These are phyloP conservation scores for Agonopterix subpropinquella DNA, from an alignment of 2,888 invertebrate genomes.

Conservation along the genomic window DNA sequence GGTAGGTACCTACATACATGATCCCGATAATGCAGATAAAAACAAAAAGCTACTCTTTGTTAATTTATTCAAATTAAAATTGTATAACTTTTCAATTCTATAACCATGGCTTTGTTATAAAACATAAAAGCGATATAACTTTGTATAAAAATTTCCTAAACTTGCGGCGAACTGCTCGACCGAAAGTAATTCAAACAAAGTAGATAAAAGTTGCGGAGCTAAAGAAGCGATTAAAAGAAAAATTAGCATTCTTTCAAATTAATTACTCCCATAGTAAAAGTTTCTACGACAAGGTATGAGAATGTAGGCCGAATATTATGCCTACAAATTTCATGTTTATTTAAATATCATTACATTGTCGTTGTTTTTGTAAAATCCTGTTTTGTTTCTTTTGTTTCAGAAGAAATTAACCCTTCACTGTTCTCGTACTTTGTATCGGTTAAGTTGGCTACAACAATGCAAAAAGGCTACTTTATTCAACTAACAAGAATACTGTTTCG, in stretches of 20 bases:
- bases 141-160: slow-evolving; percentile 43
- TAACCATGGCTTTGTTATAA: slow-evolving; percentile 31
- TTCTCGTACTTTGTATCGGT: too few relatives aligned
- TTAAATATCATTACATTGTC: slow-evolving; percentile 12
- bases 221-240: slow-evolving; percentile 72
- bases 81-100: not conserved
- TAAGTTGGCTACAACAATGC: too few relatives aligned
- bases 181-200: slow-evolving; percentile 72
- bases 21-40: too few relatives aligned
- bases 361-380: slow-evolving; percentile 6
- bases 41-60: too few relatives aligned
- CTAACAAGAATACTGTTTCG: too few relatives aligned
- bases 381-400: slow-evolving; percentile 7
- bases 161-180: slow-evolving; percentile 51
- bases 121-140: slow-evolving; percentile 38
- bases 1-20: too few relatives aligned
- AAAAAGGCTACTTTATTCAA: too few relatives aligned
- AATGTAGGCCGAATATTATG: slow-evolving; percentile 45
- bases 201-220: slow-evolving; percentile 70
- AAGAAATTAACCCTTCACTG: too few relatives aligned
- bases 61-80: too few relatives aligned
- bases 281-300: slow-evolving; percentile 53
- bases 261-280: slow-evolving; percentile 69
- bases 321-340: slow-evolving; percentile 24
- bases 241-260: slow-evolving; percentile 72